Evolutionary conservation across 2,113 vertebrate genomes (phyloP).

Genomic region (Ophthalmolycus amberensis): DNA sequence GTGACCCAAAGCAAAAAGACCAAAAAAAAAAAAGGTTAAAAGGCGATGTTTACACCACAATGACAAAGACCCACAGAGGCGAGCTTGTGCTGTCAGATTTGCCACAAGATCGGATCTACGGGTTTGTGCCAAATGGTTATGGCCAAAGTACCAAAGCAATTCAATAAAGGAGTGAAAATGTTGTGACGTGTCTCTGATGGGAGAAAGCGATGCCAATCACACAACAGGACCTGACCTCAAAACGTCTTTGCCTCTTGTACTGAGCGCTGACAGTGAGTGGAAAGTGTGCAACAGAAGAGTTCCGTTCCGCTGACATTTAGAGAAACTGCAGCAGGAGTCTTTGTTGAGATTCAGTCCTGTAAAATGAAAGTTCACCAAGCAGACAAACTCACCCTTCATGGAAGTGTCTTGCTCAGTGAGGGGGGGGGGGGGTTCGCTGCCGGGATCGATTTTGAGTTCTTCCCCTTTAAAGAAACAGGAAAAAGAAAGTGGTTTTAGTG

Average conservation of each 20-base stretch:
- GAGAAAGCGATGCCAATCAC: constrained; percentile 7
- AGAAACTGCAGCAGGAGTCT: constrained; percentile 24
- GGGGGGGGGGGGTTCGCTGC: background rate
- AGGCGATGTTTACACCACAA: constrained; percentile 85
- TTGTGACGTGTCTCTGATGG: background rate
- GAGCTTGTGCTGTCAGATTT: constrained; percentile 95
- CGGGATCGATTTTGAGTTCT: constrained; percentile 14
- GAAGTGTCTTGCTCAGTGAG: constrained; percentile 23
- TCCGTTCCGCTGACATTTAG: constrained; percentile 23
- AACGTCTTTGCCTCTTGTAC: background rate
- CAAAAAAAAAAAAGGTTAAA: constrained; percentile 25
- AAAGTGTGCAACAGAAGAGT: background rate
- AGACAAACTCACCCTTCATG: constrained; percentile 66
- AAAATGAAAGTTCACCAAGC: constrained; percentile 49
- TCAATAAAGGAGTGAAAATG: background rate
- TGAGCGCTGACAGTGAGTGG: background rate
- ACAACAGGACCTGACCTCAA: constrained; percentile 19
- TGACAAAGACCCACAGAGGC: constrained; percentile 99
- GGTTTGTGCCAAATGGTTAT: constrained; percentile 96
- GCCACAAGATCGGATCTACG: constrained; percentile 99
- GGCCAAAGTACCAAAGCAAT: constrained; percentile 74
- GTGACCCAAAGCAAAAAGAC: background rate
- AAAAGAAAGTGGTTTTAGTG: constrained; percentile 44
- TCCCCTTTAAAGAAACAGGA: constrained; percentile 58
- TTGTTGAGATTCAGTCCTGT: constrained; percentile 23